These are phyloP conservation scores for Digitonthophagus gazella DNA, from an alignment of 2,888 invertebrate genomes.

Conservation along the genomic window DNA sequence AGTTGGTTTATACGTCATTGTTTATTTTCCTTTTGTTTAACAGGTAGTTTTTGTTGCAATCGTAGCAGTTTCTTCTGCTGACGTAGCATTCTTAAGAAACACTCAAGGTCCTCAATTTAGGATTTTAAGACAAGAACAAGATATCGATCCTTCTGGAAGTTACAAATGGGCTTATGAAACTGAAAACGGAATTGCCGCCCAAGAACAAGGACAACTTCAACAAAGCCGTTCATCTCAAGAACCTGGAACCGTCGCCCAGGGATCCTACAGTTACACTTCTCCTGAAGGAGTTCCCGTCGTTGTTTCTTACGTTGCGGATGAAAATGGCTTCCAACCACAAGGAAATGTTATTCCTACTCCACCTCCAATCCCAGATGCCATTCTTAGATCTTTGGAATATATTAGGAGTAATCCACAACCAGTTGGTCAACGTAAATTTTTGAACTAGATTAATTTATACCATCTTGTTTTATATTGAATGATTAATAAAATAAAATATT, in stretches of 20 bases:
- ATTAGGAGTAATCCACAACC: too few relatives aligned
- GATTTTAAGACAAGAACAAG: conserved; percentile 25
- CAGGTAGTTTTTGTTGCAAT: conserved; percentile 20
- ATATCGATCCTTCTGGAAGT: conserved; percentile 43
- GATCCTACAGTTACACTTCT: conserved; percentile 68
- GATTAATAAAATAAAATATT: too few relatives aligned
- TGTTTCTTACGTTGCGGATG: conserved; percentile 61
- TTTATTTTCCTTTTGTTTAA: too few relatives aligned
- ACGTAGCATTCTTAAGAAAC: conserved; percentile 20
- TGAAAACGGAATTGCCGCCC: conserved; percentile 57
- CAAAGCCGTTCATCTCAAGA: too few relatives aligned
- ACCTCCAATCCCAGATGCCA: too few relatives aligned
- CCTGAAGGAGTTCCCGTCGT: conserved; percentile 60
- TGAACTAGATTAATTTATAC: too few relatives aligned
- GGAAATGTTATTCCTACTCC: conserved; percentile 56
- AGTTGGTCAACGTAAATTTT: too few relatives aligned
- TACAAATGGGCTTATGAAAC: conserved; percentile 58
- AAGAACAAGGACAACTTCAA: conserved; percentile 60
- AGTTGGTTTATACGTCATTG: too few relatives aligned
- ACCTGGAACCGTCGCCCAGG: conserved; percentile 43
- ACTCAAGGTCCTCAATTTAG: conserved; percentile 12
- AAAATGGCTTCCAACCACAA: conserved; percentile 58
- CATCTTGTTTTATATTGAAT: too few relatives aligned
- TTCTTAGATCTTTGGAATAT: too few relatives aligned
- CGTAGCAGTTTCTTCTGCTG: conserved; percentile 18